These are phyloP conservation scores for Hyaena hyaena DNA, from an alignment of 2,113 vertebrate species.

Conservation along the genomic window DNA sequence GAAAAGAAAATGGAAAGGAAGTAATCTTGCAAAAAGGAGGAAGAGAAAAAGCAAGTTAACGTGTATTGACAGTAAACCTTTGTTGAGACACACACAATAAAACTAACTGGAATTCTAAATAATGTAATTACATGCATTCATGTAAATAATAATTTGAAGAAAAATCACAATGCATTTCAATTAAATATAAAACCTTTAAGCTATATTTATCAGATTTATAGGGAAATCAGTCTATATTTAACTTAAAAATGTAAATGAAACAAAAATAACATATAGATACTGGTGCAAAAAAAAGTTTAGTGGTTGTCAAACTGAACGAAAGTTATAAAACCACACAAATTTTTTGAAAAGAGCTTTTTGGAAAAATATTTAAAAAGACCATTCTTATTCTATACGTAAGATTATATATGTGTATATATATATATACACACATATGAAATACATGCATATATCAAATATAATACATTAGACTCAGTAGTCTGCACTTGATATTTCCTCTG, in stretches of 20 bases:
- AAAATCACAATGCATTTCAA: not conserved
- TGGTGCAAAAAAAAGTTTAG: not conserved
- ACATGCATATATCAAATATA: not conserved
- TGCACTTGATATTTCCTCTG: not conserved
- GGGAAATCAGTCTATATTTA: not conserved
- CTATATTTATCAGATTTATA: not conserved
- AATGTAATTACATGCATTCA: not conserved
- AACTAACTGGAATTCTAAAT: not conserved
- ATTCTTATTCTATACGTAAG: not conserved
- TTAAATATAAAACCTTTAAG: constrained; percentile 41
- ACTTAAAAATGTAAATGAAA: constrained; percentile 10
- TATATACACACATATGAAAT: not conserved
- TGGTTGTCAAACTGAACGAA: not conserved
- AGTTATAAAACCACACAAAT: not conserved
- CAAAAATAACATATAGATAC: not conserved
- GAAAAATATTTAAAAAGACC: not conserved
- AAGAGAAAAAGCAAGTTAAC: not conserved
- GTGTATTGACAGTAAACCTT: not conserved
- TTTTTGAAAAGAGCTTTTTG: not conserved
- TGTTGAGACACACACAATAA: not conserved
- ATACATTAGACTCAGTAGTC: not conserved
- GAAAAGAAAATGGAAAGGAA: not conserved
- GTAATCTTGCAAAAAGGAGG: not conserved
- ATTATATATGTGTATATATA: no score
- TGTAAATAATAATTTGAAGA: constrained; percentile 1